Base-by-base conservation (phyloP, 2,888 invertebrate genomes). In the Epirrita christyi region DNA sequence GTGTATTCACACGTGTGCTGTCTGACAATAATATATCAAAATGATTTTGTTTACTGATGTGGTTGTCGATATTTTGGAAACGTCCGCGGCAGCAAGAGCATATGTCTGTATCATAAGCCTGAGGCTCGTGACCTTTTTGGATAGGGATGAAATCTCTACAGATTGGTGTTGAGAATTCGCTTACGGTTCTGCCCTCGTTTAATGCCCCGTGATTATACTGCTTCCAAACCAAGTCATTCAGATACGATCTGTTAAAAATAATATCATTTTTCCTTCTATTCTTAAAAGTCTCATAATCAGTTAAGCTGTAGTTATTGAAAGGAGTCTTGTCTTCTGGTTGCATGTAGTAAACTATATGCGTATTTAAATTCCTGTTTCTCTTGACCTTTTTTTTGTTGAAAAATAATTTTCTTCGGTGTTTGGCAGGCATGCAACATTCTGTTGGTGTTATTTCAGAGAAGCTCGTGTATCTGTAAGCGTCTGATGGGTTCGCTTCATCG, bases 1-100 rank as follows among this genome's bases (percentile, higher is more conserved):
- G 72, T 10, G 66, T 70, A 34, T 63, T 36, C 32, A 64, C 2
- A 21, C 21, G 4, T 21, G 2, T 21, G 21, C 2, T 55, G 49
- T 62, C 66, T 8, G 61, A 44, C 21, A 66, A 29, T 53, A 45
- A 48, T 28, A 46, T 36, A 28, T 60, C 44, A 0, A 49, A 46
- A 38, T 56, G 51, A n/a, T 60, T 48, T 32, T 61, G 61, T 34
- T 68, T 66, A 34, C 63, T 60, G 21, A 68, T 66, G 29, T 78
- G 73, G 6, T 71, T 57, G 66, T 91, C 89, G 15, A 86, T 61
- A 58, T 90, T 79, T 28, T 83, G 78, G 60, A 82, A 88, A 27
- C 65, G 64, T 6, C 78, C 84, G 27, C 76, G 76, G 62, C 80
- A 86, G 63, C 87, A 85, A 0, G 89, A 86, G 62, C 82, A 87